Percentiles rank a stretch among this genome's conserved stretches.
Evolutionary conservation across 1,140 invertebrate genomes (phyloP).

Genomic region (Tachypleus tridentatus): DNA sequence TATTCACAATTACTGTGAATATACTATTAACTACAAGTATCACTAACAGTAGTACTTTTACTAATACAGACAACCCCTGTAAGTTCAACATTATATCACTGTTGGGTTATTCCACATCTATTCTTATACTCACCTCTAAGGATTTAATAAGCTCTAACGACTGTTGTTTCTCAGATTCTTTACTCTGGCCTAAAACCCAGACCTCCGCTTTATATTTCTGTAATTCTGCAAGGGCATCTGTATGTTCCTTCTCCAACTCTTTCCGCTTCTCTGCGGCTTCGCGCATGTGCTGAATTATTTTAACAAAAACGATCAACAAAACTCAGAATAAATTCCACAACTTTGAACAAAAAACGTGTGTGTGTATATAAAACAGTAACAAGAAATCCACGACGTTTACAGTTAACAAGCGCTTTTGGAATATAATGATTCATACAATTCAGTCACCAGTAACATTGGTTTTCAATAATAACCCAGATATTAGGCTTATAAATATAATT

Average conservation of each 20-base stretch:
- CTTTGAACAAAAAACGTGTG: too few species aligned
- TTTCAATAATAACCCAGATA: too few species aligned
- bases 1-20: not conserved
- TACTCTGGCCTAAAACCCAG: constrained; percentile 28
- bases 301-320: too few species aligned
- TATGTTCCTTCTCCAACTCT: constrained; percentile 73
- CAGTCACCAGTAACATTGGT: too few species aligned
- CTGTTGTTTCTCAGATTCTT: constrained; percentile 32
- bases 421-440: too few species aligned
- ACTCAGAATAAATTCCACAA: too few species aligned
- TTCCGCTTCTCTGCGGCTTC: constrained; percentile 71
- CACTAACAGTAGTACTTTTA: not conserved
- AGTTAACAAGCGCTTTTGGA: too few species aligned
- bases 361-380: too few species aligned
- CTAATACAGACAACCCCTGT: not conserved
- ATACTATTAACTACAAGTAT: not conserved
- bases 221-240: constrained; percentile 60
- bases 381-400: too few species aligned
- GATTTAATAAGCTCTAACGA: constrained; percentile 35
- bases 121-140: constrained; percentile 29
- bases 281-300: constrained; percentile 53
- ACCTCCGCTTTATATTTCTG: constrained; percentile 48
- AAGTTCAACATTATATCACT: not conserved
- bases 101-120: not conserved
- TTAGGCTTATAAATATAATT: too few species aligned